Base-by-base conservation (phyloP, 2,797 vertebrate genomes). In the Rhinella marina region DNA sequence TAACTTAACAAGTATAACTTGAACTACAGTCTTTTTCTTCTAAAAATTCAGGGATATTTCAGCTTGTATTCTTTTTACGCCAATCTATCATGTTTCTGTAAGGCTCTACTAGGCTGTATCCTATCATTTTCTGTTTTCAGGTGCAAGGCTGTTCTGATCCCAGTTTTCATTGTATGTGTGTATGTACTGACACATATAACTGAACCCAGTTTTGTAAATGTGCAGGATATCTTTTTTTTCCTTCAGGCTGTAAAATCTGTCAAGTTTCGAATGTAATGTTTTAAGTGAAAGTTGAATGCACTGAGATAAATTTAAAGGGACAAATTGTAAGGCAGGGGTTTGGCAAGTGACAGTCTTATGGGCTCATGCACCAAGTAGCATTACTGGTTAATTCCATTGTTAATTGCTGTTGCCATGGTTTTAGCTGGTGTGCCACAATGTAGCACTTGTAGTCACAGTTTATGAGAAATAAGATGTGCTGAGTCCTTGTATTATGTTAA, bases 11-110 rank as follows among this genome's bases (percentile, higher is more conserved):
- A 97, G 96, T 97, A 94, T 96, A 95, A 96, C 94, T 97, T 97
- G 96, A 97, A 97, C 94, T 96, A 95, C 88, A 93, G 93, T 92
- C 92, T 95, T 96, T 80, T 94, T 90, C 94, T 96, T 95, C 95
- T 96, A 94, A 95, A 96, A 97, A 97, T 97, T 99, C 98, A 99
- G 98, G 98, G 98, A 99, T 97, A 96, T 96, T 97, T 97, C 93
- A 96, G 93, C 94, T 96, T 94, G 95, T 94, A 94, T 94, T 96
- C 91, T 95, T 93, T 96, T 93, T 95, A 94, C 94, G 95, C 95
- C 94, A 95, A 96, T 86, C 91, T 92, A 91, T 95, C 93, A 94
- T 95, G 95, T 95, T 92, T 93, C 90, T 95, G 92, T 94, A 93
- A 92, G 94, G 91, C 92, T 93, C 90, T 94, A 94, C 85, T 95